Conservation (phyloP, 1,140 invertebrate species). For the Macrotrachela quadricornifera region DNA sequence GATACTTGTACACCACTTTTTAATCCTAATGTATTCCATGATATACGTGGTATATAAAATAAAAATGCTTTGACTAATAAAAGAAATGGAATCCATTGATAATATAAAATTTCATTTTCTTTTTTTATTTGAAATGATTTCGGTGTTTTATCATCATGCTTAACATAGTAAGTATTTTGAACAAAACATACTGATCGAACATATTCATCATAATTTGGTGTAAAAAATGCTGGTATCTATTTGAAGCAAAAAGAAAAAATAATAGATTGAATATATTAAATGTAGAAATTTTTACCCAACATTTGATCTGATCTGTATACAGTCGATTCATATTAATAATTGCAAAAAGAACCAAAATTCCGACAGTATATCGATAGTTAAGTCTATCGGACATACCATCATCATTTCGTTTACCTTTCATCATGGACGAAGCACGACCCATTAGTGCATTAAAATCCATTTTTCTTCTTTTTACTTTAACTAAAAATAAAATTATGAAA, state of each 20-base stretch:
- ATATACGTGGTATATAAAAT: slow-evolving; percentile 12
- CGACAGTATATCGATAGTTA: slow-evolving; percentile 73
- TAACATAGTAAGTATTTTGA: slow-evolving; percentile 9
- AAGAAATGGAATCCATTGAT: slow-evolving; percentile 9
- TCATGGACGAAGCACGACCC: too few species aligned
- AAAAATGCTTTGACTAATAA: slow-evolving; percentile 11
- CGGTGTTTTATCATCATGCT: neutral
- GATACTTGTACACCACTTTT: slow-evolving; percentile 10
- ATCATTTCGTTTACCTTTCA: too few species aligned
- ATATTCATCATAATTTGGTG: slow-evolving; percentile 8
- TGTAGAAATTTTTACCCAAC: neutral
- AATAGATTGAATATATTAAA: neutral
- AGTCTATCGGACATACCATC: slow-evolving; percentile 34
- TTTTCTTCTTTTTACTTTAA: too few species aligned
- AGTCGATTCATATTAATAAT: slow-evolving; percentile 58
- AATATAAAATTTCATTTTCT: neutral
- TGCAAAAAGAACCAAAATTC: slow-evolving; percentile 57
- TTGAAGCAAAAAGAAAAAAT: neutral
- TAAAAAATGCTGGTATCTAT: slow-evolving; percentile 11
- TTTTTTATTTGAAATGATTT: neutral
- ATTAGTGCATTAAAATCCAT: too few species aligned
- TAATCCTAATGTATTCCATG: slow-evolving; percentile 10
- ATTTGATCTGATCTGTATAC: neutral
- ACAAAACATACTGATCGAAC: slow-evolving; percentile 21
- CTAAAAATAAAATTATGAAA: too few species aligned